Base-by-base conservation (phyloP, 2,113 vertebrate genomes). In the Genyomyrus donnyi region DNA sequence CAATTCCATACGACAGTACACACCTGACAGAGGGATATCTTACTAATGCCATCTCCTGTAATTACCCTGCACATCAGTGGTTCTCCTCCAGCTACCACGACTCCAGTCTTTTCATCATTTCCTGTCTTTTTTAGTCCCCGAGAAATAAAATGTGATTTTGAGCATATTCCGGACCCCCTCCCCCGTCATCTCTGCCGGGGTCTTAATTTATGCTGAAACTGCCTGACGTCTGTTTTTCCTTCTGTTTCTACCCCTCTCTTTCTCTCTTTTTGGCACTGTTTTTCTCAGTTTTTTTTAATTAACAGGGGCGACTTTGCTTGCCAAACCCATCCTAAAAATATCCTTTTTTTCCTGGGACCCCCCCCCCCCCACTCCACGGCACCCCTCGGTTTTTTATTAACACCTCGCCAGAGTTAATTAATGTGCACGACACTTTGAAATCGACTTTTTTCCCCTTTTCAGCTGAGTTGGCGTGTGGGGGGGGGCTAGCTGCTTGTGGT, bases 391-490 rank as follows among this genome's bases (percentile, higher is more conserved):
- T 35, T 17, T 84, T 84, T n/a, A 53, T 89, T 83, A 89, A 84
- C 88, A 84, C 74, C 21, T 42, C n/a, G 7, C 50, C 8, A 56
- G 70, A 83, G 88, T 89, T 89, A 84, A 89, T 53, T 89, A 84
- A 56, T 19, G 49, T 87, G 50, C 31, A n/a, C 24, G 13, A 31
- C 46, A 86, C 46, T 86, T 50, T 80, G 4, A 42, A 39, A 39
- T 15, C 13, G 39, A 39, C 45, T 50, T 50, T 85, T 87, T 53
- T 87, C 11, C 50, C 27, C n/a, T 53, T 87, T 52, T 48, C 45
- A 87, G 45, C 21, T 48, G 19, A 7, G 45, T 48, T 42, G 39
- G 21, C 10, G 83, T 11, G n/a, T 3, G 35, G 17, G 19, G 6
- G 15, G 17, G 80, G 8, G 7, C 42, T 48, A 46, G 10, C 17